Evolutionary conservation across 2,113 vertebrate species (phyloP).

Genomic region (Otis tarda): DNA sequence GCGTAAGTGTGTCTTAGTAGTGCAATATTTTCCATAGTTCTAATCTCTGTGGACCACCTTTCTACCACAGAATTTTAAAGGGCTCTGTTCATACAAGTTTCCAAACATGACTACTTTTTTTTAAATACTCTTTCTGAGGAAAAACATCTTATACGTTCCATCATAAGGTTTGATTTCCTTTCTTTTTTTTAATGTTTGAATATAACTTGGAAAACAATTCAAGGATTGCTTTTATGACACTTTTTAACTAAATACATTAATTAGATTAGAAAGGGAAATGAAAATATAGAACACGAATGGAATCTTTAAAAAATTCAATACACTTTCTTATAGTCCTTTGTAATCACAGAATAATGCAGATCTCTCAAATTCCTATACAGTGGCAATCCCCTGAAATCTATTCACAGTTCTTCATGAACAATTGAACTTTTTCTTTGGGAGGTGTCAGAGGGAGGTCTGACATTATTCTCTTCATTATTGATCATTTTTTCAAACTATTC

Average conservation of each 20-base stretch:
- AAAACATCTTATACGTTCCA: not conserved
- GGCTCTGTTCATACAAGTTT: not conserved
- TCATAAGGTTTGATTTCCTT: not conserved
- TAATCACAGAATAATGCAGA: not conserved
- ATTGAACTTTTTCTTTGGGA: not conserved
- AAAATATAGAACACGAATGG: not conserved
- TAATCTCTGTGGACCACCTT: not conserved
- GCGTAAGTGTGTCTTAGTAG: not conserved
- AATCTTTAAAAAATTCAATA: not conserved
- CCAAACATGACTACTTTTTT: not conserved
- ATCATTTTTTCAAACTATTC: not conserved
- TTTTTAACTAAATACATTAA: not conserved
- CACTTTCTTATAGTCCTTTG: not conserved
- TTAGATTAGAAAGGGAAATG: not conserved
- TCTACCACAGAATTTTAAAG: not conserved
- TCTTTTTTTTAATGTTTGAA: not conserved
- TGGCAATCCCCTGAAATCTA: not conserved
- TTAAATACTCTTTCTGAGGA: not conserved
- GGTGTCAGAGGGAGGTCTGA: rapidly evolving
- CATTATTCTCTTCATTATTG: not conserved
- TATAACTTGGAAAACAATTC: not conserved
- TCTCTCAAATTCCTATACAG: not conserved
- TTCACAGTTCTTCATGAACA: not conserved
- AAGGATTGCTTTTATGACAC: not conserved
- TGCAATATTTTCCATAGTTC: not conserved